Conservation (phyloP, 2,888 invertebrate genomes). For the Heliconius charithonia region DNA sequence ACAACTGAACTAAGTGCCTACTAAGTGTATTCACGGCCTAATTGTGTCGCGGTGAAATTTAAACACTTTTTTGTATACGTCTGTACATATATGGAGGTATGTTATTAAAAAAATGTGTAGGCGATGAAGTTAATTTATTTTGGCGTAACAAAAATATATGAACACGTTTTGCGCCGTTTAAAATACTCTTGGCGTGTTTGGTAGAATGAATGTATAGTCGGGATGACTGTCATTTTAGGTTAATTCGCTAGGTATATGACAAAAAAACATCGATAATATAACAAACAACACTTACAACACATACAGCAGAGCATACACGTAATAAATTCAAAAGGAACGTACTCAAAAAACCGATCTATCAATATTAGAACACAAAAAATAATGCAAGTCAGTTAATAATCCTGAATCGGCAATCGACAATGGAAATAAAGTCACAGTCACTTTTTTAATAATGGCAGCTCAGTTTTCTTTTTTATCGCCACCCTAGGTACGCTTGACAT, state of each 20-base stretch:
- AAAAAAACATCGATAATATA: slow-evolving; percentile 61
- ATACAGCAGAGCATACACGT: slow-evolving; percentile 61
- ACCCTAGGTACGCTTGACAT: slow-evolving; percentile 83
- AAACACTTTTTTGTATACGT: background rate
- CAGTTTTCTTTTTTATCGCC: slow-evolving; percentile 80
- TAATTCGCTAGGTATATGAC: slow-evolving; percentile 64
- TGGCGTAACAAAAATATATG: slow-evolving; percentile 58
- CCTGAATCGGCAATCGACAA: slow-evolving; percentile 83
- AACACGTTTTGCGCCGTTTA: slow-evolving; percentile 54
- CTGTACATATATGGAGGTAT: slow-evolving; percentile 27
- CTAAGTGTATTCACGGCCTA: background rate
- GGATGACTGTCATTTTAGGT: slow-evolving; percentile 75
- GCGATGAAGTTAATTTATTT: slow-evolving; percentile 58
- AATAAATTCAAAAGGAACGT: slow-evolving; percentile 70
- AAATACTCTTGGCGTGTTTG: slow-evolving; percentile 66
- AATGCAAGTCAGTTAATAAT: slow-evolving; percentile 84
- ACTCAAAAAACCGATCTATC: slow-evolving; percentile 81
- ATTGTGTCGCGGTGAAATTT: background rate
- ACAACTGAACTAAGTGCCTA: background rate
- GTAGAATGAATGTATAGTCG: slow-evolving; percentile 58
- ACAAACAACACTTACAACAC: slow-evolving; percentile 64
- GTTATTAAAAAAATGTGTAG: slow-evolving; percentile 57
- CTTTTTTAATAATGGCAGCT: slow-evolving; percentile 83
- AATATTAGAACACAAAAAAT: slow-evolving; percentile 84
- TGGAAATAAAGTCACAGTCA: slow-evolving; percentile 84